These are phyloP conservation scores for Gobio gobio DNA, from an alignment of 2,113 vertebrate species.

Conservation along the genomic window DNA sequence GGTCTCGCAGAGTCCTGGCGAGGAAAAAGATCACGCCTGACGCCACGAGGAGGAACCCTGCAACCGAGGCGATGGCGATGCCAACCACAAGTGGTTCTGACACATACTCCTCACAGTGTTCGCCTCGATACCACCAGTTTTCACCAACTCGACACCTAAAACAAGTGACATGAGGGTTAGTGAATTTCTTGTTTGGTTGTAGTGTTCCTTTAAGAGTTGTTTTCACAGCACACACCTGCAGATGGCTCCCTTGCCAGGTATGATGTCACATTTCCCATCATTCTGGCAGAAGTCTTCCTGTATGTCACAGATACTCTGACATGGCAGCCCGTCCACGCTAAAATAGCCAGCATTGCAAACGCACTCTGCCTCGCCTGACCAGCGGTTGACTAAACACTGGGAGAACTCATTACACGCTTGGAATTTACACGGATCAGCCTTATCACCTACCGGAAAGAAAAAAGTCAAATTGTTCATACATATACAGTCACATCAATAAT, in stretches of 20 bases:
- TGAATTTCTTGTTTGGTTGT: not conserved
- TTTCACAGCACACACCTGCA: conserved; percentile 81
- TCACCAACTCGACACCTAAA: conserved; percentile 90
- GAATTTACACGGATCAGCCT: conserved; percentile 94
- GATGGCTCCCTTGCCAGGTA: conserved; percentile 90
- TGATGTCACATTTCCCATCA: conserved; percentile 92
- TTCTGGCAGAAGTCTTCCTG: conserved; percentile 90
- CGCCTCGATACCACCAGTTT: conserved; percentile 96
- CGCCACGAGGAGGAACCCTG: conserved; percentile 83
- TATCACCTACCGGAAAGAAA: conserved; percentile 78
- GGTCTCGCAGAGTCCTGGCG: conserved; percentile 80
- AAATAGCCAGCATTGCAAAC: conserved; percentile 88
- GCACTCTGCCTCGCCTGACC: conserved; percentile 90
- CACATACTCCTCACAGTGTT: conserved; percentile 91
- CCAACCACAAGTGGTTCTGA: conserved; percentile 90
- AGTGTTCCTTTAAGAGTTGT: not conserved
- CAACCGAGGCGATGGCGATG: conserved; percentile 84
- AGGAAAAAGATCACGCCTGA: conserved; percentile 86
- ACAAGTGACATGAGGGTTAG: not conserved
- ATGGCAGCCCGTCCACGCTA: conserved; percentile 88
- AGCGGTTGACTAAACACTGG: conserved; percentile 84
- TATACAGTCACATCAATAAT: not conserved
- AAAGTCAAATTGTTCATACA: not conserved
- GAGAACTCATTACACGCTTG: conserved; percentile 95
- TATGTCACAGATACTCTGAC: conserved; percentile 90